Evolutionary conservation across 2,797 vertebrate species (phyloP).

Genomic region (Momotus momota): DNA sequence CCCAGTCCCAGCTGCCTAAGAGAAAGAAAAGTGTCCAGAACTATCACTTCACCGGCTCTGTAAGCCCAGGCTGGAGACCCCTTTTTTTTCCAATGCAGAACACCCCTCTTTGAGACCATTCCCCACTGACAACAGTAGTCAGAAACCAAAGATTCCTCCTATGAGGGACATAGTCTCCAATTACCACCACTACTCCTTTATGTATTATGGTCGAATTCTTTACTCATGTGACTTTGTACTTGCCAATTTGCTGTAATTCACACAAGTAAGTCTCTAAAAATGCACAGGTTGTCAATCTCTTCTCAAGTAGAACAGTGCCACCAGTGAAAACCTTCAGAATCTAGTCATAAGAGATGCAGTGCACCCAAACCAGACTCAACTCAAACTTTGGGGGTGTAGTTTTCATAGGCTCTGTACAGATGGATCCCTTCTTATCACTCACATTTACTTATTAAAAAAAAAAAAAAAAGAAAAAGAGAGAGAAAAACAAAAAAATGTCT

Average conservation of each 20-base stretch:
- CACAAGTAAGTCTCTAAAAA: background rate
- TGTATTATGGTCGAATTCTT: background rate
- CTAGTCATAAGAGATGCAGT: background rate
- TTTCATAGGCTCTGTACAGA: background rate
- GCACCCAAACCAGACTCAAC: background rate
- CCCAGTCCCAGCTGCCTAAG: background rate
- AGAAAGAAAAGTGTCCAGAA: background rate
- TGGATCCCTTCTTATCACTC: background rate
- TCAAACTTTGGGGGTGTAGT: background rate
- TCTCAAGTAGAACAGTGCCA: background rate
- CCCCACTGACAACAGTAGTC: rapidly evolving
- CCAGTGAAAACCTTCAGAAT: background rate
- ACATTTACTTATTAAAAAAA: background rate
- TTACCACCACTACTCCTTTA: background rate
- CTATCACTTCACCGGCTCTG: background rate
- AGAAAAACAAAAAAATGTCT: background rate
- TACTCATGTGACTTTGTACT: background rate
- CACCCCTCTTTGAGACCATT: background rate
- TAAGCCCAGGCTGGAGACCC: background rate
- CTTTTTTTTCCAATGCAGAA: background rate
- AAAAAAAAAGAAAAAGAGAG: background rate
- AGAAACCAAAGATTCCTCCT: background rate
- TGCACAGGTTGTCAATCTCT: background rate
- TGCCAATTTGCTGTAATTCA: background rate
- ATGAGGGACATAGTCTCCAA: background rate